These are phyloP conservation scores for Lonchura striata DNA, from an alignment of 2,113 vertebrate species.

Conservation along the genomic window DNA sequence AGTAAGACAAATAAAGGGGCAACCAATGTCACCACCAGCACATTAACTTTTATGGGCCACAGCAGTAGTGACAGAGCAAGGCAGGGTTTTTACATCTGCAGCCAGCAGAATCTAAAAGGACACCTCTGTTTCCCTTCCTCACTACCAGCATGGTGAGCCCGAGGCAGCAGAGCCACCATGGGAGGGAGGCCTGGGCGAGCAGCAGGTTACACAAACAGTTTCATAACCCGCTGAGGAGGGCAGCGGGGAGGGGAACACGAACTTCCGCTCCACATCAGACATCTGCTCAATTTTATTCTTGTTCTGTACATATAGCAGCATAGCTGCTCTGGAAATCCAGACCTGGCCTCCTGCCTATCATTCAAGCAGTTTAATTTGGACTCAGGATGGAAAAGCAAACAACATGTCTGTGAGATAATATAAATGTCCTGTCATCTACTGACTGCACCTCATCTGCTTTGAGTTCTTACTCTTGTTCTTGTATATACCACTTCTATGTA, in stretches of 20 bases:
- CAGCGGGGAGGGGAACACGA: rapidly evolving
- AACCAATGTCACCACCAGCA: not conserved
- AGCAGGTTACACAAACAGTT: not conserved
- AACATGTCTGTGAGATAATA: not conserved
- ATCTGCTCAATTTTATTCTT: not conserved
- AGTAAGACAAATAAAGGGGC: not conserved
- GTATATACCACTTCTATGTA: not conserved
- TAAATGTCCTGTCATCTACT: not conserved
- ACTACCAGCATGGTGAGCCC: not conserved
- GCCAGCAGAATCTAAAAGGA: not conserved
- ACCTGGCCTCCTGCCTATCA: not conserved
- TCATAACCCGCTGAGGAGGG: not conserved
- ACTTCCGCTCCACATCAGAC: not conserved
- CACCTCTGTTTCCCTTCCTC: not conserved
- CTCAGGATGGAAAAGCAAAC: not conserved
- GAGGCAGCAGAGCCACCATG: not conserved
- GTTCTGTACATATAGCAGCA: not conserved
- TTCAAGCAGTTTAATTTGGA: not conserved
- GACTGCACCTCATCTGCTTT: not conserved
- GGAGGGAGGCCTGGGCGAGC: rapidly evolving
- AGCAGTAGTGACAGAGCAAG: not conserved
- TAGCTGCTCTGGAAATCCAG: not conserved
- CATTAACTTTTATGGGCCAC: not conserved
- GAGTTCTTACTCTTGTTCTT: not conserved
- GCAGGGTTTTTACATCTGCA: not conserved